Conservation (phyloP, 1,140 invertebrate genomes). For the Sycobia sp. region DNA sequence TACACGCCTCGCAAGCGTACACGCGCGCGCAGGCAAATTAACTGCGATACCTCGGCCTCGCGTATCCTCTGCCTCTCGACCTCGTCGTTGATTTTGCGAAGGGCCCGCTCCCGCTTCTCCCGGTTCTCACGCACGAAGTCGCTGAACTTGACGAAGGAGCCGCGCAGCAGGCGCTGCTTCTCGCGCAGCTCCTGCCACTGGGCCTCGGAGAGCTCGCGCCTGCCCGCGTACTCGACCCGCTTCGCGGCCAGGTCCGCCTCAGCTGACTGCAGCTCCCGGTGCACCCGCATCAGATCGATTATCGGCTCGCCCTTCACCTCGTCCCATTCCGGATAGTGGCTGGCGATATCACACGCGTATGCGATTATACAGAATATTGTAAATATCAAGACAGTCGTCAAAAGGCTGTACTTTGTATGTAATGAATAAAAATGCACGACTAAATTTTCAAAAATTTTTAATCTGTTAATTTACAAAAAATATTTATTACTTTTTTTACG, state of each 20-base stretch:
- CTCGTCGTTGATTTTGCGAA: constrained; percentile 62
- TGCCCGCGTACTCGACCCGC: constrained; percentile 51
- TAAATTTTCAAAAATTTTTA: no score
- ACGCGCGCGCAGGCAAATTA: no score
- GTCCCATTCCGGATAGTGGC: constrained; percentile 66
- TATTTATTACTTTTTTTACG: no score
- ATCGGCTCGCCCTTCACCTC: constrained; percentile 60
- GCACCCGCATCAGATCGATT: constrained; percentile 60
- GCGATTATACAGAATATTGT: no score
- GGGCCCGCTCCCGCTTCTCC: constrained; percentile 64
- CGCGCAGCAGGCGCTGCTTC: constrained; percentile 60
- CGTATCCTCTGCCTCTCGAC: constrained; percentile 46
- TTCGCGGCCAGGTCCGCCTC: constrained; percentile 58
- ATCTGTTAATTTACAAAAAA: no score
- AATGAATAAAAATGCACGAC: no score
- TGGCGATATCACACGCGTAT: background rate
- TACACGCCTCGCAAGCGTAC: no score
- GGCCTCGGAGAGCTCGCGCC: constrained; percentile 55
- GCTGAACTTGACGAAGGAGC: constrained; percentile 66
- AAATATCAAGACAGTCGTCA: no score
- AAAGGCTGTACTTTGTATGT: no score
- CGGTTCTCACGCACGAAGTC: constrained; percentile 66
- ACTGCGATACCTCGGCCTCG: constrained; percentile 47
- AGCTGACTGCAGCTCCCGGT: constrained; percentile 58
- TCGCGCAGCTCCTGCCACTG: constrained; percentile 62